Conservation (phyloP, 30 jellyfish, hydroid and myxozoan species). For the Hydractinia echinata region DNA sequence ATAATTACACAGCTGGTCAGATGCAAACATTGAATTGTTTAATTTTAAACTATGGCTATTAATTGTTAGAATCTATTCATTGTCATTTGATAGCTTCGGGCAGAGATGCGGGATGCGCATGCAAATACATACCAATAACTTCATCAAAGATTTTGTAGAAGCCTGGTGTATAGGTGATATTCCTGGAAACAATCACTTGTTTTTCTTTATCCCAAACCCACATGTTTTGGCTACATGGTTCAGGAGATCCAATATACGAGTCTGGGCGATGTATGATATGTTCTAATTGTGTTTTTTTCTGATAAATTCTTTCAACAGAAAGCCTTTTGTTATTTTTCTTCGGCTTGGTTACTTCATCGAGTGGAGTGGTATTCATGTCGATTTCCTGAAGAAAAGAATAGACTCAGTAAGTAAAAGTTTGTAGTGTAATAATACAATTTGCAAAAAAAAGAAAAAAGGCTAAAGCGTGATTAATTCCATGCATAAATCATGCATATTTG, state of each 20-base stretch:
- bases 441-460: too few species aligned
- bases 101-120: too few species aligned
- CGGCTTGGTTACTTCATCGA: constrained; percentile 20
- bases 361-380: constrained; percentile 16
- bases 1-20: too few species aligned
- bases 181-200: constrained; percentile 60
- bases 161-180: constrained; percentile 89
- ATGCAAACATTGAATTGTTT: too few species aligned
- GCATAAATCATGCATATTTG: too few species aligned
- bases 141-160: constrained; percentile 98
- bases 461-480: too few species aligned
- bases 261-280: constrained; percentile 98
- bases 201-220: constrained; percentile 91
- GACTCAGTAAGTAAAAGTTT: too few species aligned
- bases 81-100: too few species aligned
- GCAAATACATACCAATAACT: constrained; percentile 68
- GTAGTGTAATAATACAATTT: too few species aligned
- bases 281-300: constrained; percentile 93
- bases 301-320: constrained; percentile 96
- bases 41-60: too few species aligned
- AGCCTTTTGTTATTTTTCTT: constrained; percentile 69
- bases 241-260: constrained; percentile 95
- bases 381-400: not conserved
- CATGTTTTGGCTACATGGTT: constrained; percentile 76
- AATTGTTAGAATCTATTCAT: too few species aligned